Evolutionary conservation across 2,113 vertebrate genomes (phyloP), one percentile per base, ranked within the genome.

Genomic region (Nothocercus julius): DNA sequence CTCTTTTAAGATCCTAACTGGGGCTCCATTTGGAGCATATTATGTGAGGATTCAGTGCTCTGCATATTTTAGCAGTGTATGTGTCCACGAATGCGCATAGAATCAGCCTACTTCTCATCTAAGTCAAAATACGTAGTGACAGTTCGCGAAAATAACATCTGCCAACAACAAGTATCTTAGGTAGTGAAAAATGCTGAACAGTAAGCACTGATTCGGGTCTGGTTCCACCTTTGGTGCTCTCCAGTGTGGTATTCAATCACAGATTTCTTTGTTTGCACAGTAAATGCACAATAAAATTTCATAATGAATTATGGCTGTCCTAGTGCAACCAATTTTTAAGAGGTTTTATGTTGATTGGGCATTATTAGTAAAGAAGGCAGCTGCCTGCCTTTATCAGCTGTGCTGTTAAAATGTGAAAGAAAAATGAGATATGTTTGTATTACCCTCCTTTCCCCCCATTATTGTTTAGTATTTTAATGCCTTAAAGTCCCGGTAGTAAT

Each of bases 101-200:
- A 83, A 78, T 74, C 32, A 44, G 38, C 9, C 42, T 7, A 19
- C 82, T 83, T 67, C 32, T 72, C 45, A 34, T 83, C 32, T 12
- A 51, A 89, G 74, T 91, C 66, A 90, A 72, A 93, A 94, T 86
- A 75, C 14, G 3, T 6, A 13, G 76, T 86, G 86, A 56, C 45
- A 81, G 45, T 68, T 90, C 0, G 0, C 68, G 66, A 94, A 79
- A 93, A 58, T 76, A 87, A 91, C 67, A 92, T 66, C 91, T 95
- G 73, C 77, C 77, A 73, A 16, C 21, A 69, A 63, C 40, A 54
- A 54, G 16, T 6, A 32, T 1, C 1, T 19, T 30, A 38, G 36
- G 68, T 38, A 61, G 69, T 75, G 53, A 74, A 80, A 83, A 11
- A 63, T 40, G 27, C 36, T 69, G 0, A 53, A 30, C 45, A 67